Base-by-base conservation (phyloP, 2,888 invertebrate species). In the Dryocosmus kuriphilus region DNA sequence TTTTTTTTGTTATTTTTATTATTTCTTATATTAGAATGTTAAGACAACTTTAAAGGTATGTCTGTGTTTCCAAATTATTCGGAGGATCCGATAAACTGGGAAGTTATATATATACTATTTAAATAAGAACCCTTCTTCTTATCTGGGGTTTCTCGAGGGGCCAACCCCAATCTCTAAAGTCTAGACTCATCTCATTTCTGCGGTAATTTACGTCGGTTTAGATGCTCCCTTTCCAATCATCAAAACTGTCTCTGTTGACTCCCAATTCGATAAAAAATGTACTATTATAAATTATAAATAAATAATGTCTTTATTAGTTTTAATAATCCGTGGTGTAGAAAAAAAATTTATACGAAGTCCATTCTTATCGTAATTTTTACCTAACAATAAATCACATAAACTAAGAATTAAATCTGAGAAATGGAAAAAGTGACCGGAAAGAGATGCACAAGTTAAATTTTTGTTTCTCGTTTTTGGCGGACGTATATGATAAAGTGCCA, bases 401-500 rank as follows among this genome's bases (percentile, higher is more conserved):
- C 11, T 19, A 7, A 14, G 22, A 14, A 63, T 5, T 6, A 19
- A 16, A n/a, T 22, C 9, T 22, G 51, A 55, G 35, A 8, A 35
- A 38, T 55, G 9, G 1, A 63, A 63, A 63, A 63, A 35, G 35
- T 63, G 63, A 63, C 63, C 30, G 32, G 63, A 63, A 35, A 55
- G 51, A 55, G n/a, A 22, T 55, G 51, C 51, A 55, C 51, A 22
- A 55, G 63, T 38, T 8, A 22, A 38, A 63, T 63, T 63, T 22
- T 63, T 63, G 63, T 63, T 63, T 38, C 22, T 63, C 35, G 14
- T n/a, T 35, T 35, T 38, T 35, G 22, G 8, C 35, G 35, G 32
- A 9, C 22, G 63, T 27, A 67, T 27, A 67, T 41, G 67, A 67
- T 41, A 51, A 71, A 71, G 51, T 71, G 11, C n/a, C 65, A 65